Evolutionary conservation across 2,888 invertebrate species (phyloP).

Genomic region (Mythimna albipuncta): DNA sequence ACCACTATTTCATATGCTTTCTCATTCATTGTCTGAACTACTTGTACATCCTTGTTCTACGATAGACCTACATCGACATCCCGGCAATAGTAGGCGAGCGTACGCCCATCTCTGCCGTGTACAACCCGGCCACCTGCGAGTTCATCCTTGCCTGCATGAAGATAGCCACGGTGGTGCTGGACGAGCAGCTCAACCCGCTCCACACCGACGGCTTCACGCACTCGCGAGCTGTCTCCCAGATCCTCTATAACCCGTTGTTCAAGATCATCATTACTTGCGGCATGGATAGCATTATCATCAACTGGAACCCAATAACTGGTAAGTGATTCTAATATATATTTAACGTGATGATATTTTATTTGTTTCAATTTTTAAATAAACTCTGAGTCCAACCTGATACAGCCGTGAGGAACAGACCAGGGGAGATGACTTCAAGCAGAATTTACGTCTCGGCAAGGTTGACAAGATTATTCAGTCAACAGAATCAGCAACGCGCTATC

Average conservation of each 20-base stretch:
- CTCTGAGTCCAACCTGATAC: neutral
- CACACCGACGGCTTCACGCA: slow-evolving; percentile 94
- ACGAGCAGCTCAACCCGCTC: slow-evolving; percentile 92
- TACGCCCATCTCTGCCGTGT: slow-evolving; percentile 91
- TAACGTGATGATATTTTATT: neutral
- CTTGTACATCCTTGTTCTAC: neutral
- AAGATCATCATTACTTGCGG: slow-evolving; percentile 94
- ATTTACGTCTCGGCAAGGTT: neutral
- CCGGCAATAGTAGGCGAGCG: slow-evolving; percentile 92
- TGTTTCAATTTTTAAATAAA: neutral
- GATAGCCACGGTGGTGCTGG: slow-evolving; percentile 92
- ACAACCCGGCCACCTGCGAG: slow-evolving; percentile 92
- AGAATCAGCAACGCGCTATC: neutral
- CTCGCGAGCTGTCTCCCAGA: slow-evolving; percentile 92
- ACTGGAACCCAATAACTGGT: slow-evolving; percentile 95
- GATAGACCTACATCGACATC: slow-evolving; percentile 92
- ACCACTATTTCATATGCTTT: too few species aligned
- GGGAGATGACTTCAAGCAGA: neutral
- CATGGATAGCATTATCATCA: slow-evolving; percentile 94
- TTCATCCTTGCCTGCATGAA: slow-evolving; percentile 92
- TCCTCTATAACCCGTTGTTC: slow-evolving; percentile 94
- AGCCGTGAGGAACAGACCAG: neutral
- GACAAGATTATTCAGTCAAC: neutral
- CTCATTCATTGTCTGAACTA: too few species aligned
- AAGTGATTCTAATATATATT: slow-evolving; percentile 8